Base-by-base conservation (phyloP, 2,888 invertebrate species). In the Mimachlamys varia region DNA sequence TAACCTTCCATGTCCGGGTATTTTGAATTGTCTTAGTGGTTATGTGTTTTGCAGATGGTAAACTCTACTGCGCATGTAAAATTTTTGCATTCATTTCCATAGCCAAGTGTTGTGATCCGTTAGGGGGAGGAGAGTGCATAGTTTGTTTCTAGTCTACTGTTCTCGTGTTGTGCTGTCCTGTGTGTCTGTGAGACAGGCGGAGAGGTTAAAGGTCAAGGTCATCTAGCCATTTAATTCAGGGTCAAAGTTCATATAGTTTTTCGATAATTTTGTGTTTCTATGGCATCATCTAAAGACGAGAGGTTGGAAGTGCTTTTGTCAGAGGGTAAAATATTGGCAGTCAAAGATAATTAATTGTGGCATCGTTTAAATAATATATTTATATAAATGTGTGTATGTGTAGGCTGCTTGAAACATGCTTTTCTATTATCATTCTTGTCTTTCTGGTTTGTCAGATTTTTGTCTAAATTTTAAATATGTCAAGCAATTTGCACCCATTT, bases 261-360 rank as follows among this genome's bases (percentile, higher is more conserved):
- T 33, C 27, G 76, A 76, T 76, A 33, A 76, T 76, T 76, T n/a
- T 5, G 33, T 76, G 17, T 76, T 1, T 1, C 53, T 53, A 12
- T 10, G 19, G 13, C 76, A 76, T 76, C 27, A 5, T 5, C n/a
- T n/a, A n/a, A n/a, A n/a, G n/a, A n/a, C n/a, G 27, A 27, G 12
- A 76, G 76, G 76, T 76, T 76, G 33, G n/a, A 76, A 62, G 62
- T 62, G 62, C 62, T 62, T n/a, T 62, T 76, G 76, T 33, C 12
- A 76, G 76, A 76, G 76, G 76, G 76, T 76, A 76, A 76, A 27
- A 76, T 13, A 33, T 33, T 76, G 76, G 27, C 76, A 33, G 27
- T 27, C 76, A 33, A 76, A 27, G 76, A 33, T n/a, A n/a, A n/a
- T n/a, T n/a, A n/a, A n/a, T 76, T 33, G 33, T 76, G 76, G 33